phyloP scores from a whole-genome alignment of 2,888 invertebrate species.

The Brachycybe producta region DNA sequence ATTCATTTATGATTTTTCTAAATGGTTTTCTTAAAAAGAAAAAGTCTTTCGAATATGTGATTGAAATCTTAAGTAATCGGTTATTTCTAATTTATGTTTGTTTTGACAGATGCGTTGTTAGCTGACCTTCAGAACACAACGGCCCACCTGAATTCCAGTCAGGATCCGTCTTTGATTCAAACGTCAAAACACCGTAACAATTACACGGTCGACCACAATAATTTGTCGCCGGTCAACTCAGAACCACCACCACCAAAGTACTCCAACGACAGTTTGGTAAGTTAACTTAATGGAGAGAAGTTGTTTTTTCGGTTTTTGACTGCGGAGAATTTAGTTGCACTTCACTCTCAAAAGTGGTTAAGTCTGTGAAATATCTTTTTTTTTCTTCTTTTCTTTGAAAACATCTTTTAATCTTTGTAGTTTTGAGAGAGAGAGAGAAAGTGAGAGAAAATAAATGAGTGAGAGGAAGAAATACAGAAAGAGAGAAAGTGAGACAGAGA shows the following conservation, averaged over 20 bases:
- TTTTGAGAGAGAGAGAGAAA: too few species aligned
- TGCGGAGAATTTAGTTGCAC: background rate
- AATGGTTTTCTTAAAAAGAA: too few species aligned
- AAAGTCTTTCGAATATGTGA: too few species aligned
- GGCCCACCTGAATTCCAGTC: constrained; percentile 48
- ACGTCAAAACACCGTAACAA: background rate
- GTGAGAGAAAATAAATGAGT: too few species aligned
- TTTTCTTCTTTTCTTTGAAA: too few species aligned
- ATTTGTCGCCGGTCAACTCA: background rate
- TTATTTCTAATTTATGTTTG: constrained; percentile 23
- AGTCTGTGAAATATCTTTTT: too few species aligned
- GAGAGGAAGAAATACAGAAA: too few species aligned
- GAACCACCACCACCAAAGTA: constrained; percentile 17
- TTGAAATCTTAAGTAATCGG: too few species aligned
- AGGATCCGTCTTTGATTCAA: constrained; percentile 23
- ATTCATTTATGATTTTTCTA: too few species aligned
- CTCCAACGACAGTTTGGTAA: constrained; percentile 12
- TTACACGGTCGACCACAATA: constrained; percentile 7
- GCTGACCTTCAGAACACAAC: constrained; percentile 88
- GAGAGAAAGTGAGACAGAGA: too few species aligned
- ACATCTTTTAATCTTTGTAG: too few species aligned
- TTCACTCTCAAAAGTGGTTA: background rate
- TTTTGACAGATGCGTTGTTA: constrained; percentile 73
- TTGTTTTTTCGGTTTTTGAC: background rate
- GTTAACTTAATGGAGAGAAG: background rate